Evolutionary conservation across 2,888 invertebrate genomes (phyloP).

Genomic region (Mamestra brassicae): DNA sequence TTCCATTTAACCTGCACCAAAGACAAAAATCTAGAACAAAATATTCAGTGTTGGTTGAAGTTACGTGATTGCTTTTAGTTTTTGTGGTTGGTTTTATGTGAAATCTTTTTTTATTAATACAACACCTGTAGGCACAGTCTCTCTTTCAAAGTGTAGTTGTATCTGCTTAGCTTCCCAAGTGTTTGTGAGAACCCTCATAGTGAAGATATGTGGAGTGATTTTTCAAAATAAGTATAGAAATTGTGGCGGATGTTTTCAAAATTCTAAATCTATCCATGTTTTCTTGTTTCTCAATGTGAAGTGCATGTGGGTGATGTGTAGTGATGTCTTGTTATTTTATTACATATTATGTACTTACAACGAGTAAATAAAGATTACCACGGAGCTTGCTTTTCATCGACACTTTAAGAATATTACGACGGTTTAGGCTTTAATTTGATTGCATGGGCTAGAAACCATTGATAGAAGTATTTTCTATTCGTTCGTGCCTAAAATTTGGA

Average conservation of each 20-base stretch:
- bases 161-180: slow-evolving; percentile 50
- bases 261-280: slow-evolving; percentile 39
- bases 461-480: slow-evolving; percentile 53
- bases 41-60: slow-evolving; percentile 37
- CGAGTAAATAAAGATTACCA: slow-evolving; percentile 55
- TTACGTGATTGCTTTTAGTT: slow-evolving; percentile 56
- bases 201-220: slow-evolving; percentile 59
- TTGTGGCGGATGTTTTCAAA: slow-evolving; percentile 32
- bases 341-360: slow-evolving; percentile 49
- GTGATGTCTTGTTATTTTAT: slow-evolving; percentile 58
- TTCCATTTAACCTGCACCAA: slow-evolving; percentile 23
- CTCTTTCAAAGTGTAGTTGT: slow-evolving; percentile 52
- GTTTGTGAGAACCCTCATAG: slow-evolving; percentile 55
- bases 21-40: slow-evolving; percentile 15
- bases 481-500: slow-evolving; percentile 56
- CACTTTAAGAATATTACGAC: slow-evolving; percentile 36
- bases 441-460: slow-evolving; percentile 56
- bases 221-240: slow-evolving; percentile 14
- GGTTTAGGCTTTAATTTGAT: slow-evolving; percentile 51
- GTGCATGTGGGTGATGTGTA: slow-evolving; percentile 68
- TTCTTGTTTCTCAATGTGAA: slow-evolving; percentile 57
- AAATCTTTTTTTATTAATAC: slow-evolving; percentile 42
- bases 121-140: slow-evolving; percentile 23
- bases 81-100: slow-evolving; percentile 58
- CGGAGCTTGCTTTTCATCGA: slow-evolving; percentile 61